These are phyloP conservation scores for Meles meles DNA, from an alignment of 2,113 vertebrate species.

Conservation along the genomic window DNA sequence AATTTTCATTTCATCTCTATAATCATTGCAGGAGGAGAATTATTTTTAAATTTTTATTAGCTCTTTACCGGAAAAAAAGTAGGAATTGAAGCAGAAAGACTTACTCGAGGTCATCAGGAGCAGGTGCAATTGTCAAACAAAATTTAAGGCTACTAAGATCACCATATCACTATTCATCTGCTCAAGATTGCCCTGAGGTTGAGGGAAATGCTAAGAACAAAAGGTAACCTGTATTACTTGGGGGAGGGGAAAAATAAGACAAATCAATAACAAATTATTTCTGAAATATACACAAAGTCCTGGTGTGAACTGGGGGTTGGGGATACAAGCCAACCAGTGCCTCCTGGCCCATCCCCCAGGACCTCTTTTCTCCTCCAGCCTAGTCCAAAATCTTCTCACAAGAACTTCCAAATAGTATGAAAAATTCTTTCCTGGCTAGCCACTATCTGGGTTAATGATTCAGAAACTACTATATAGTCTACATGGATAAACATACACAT, in stretches of 20 bases:
- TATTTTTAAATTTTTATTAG: background rate
- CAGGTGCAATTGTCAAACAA: background rate
- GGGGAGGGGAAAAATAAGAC: background rate
- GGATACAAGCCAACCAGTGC: no score
- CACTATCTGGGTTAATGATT: background rate
- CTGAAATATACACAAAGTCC: background rate
- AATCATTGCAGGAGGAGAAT: background rate
- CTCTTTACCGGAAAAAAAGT: background rate
- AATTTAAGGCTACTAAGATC: background rate
- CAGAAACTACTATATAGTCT: background rate
- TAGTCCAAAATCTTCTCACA: background rate
- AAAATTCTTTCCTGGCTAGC: background rate
- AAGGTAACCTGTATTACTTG: background rate
- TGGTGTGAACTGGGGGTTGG: background rate
- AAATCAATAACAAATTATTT: background rate
- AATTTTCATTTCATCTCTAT: background rate
- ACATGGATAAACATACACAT: background rate
- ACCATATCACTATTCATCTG: rapidly evolving
- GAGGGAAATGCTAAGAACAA: background rate
- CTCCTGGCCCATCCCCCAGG: background rate
- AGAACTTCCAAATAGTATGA: background rate
- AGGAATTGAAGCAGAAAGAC: background rate
- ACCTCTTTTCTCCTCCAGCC: background rate
- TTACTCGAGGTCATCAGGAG: background rate
- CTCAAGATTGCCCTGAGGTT: rapidly evolving